A percentile compares a stretch with the other conserved stretches of the same genome.
Conservation (phyloP, 2,113 vertebrate species). For the Lepus americanus region DNA sequence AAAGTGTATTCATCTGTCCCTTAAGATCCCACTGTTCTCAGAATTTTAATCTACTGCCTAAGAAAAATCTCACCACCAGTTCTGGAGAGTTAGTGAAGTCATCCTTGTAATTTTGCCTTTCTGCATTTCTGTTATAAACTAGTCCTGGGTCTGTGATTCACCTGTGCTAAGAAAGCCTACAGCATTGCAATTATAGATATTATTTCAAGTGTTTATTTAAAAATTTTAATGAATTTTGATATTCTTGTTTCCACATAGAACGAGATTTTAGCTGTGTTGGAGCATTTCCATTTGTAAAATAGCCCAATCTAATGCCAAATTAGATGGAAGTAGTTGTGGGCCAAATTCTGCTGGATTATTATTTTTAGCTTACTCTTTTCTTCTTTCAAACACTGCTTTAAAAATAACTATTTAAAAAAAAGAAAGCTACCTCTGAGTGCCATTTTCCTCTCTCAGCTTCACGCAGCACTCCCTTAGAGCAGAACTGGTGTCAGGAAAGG, state of each 20-base stretch:
- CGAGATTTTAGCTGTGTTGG: constrained; percentile 56
- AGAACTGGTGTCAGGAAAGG: constrained; percentile 9
- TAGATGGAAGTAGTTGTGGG: constrained; percentile 67
- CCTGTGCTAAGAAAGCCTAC: background rate
- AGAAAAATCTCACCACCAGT: background rate
- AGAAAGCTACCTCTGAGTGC: background rate
- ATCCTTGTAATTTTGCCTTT: background rate
- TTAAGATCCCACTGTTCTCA: background rate
- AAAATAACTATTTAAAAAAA: constrained; percentile 60
- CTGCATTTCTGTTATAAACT: background rate
- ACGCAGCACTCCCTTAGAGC: constrained; percentile 2
- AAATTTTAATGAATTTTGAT: constrained; percentile 64
- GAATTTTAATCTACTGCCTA: background rate
- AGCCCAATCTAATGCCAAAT: constrained; percentile 52
- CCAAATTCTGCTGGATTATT: constrained; percentile 72
- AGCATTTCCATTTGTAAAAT: constrained; percentile 58
- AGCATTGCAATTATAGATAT: background rate
- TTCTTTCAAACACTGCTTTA: constrained; percentile 70
- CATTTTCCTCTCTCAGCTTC: constrained; percentile 60
- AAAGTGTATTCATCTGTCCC: background rate
- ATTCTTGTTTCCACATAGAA: constrained; percentile 60
- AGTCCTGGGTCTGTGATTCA: background rate
- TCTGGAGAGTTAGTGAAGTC: background rate
- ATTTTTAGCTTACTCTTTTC: constrained; percentile 79
- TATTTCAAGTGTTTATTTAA: constrained; percentile 58